Base-by-base conservation (phyloP, 1,140 invertebrate species). In the Diabrotica virgifera region DNA sequence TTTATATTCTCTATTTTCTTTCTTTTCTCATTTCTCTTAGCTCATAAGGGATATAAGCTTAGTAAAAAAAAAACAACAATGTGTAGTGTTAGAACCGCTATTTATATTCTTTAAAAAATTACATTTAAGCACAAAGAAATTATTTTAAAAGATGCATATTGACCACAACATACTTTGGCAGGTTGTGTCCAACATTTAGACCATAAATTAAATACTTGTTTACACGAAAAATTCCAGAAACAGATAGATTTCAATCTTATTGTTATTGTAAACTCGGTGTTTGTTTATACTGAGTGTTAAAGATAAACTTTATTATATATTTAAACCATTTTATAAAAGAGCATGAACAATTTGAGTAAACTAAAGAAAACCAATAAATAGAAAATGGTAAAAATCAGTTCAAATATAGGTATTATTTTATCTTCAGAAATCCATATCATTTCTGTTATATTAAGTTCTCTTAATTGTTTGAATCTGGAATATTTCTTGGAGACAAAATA, bases 21-120 rank as follows among this genome's bases (percentile, higher is more conserved):
- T n/a, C n/a, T n/a, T n/a, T n/a, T n/a, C n/a, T n/a, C n/a, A n/a
- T n/a, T n/a, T n/a, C n/a, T n/a, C n/a, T n/a, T n/a, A n/a, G n/a
- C n/a, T n/a, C n/a, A 24, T 24, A 24, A 24, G 24, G 24, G 24
- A 24, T 24, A 24, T 24, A 4, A 24, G 4, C 24, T n/a, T n/a
- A n/a, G 24, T 24, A 4, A 46, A 46, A 6, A 6, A 10, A n/a
- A 46, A 46, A 46, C 5, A 46, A 46, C n/a, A 8, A n/a, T 5
- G 8, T 46, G n/a, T 46, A 46, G 57, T 61, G 59, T 68, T 68
- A 62, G 63, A 68, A 68, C 63, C 67, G 38, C 63, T 69, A 69
- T 69, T 63, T 57, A 61, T 69, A 46, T 69, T 65, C 62, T 67
- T 67, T 61, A 69, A 69, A 68, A 69, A 69, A 69, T 69, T 65